Evolutionary conservation across 2,113 vertebrate species (phyloP), one percentile per base, ranked within the genome.

Genomic region (Pituophis catenifer): DNA sequence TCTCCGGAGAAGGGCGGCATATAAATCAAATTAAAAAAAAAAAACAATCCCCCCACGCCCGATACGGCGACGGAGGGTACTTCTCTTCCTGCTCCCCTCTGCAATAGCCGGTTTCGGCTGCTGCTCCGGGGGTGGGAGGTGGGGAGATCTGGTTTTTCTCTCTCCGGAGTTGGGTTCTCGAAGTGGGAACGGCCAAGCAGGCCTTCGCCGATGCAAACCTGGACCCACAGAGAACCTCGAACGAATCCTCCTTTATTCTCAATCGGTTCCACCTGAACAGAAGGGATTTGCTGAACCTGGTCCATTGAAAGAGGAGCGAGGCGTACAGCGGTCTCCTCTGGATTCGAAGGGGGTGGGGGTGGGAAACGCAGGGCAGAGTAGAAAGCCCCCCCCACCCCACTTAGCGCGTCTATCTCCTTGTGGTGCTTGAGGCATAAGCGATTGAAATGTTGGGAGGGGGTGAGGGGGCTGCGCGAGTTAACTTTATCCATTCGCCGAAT

Each of bases 231-330:
- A 93, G 94, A 95, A 95, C 93, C 54, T 33, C 29, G 26, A 53
- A 17, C 5, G 21, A 88, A 55, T 75, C 23, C 53, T 6, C 1
- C 15, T 11, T 38, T 23, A 17, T 2, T 29, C 44, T 89, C 96
- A 95, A 97, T 96, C 95, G 96, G 95, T 96, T 96, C 96, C 96
- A 97, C 95, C 96, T 97, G 94, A 12, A 94, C 93, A 92, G 95
- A 94, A 93, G 95, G 95, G 96, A 97, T 97, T 96, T 91, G 95
- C 90, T 95, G 23, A 92, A 92, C 29, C 44, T 62, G 93, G 21
- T 5, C 94, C 94, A 97, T 96, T 95, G 95, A 96, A 95, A 94
- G n/a, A 38, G n/a, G n/a, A 75, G 96, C 95, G 95, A 95, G 92
- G 95, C 48, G 5, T 23, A n/a, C 9, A 85, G 21, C 9, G 6